Base-by-base conservation (phyloP, 2,888 invertebrate genomes). In the Caenorhabditis virilis region DNA sequence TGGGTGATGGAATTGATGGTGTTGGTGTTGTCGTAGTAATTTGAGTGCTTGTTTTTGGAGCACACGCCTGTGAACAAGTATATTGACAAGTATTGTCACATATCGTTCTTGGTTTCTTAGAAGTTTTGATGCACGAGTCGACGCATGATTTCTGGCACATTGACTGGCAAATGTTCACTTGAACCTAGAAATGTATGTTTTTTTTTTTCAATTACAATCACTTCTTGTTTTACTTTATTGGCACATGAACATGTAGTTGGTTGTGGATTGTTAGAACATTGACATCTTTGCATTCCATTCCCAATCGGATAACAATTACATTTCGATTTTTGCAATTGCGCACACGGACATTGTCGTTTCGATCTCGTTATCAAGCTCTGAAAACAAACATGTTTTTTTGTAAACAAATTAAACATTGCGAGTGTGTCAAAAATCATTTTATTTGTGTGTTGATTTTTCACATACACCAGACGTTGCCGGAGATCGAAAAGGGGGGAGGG, bases 271-370 rank as follows among this genome's bases (percentile, higher is more conserved):
- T 59, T 56, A 1, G 72, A 59, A 43, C 72, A 72, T 41, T 65
- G 58, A 55, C 72, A 72, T 25, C 55, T 46, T 25, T 65, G 72
- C 47, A 50, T 53, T 27, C 65, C 66, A 20, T 49, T 38, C 26
- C 66, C 67, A 22, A 51, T 55, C 20, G 69, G 45, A 30, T 60
- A 48, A 56, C 72, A 72, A 30, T 58, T 49, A 48, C 72, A 72
- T 42, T 67, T 64, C 26, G 67, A 54, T 35, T 57, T 61, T 42
- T 54, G 58, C 11, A 23, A 5, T 56, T 66, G 58, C 9, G 72
- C 72, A 57, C 72, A 72, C 25, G 69, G 72, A 53, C 72, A 72
- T 51, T 55, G 61, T 38, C 72, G 64, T 30, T 30, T 30, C 13
- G 30, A 6, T 9, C 30, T 6, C 13, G 30, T 9, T 30, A 30